Conservation (phyloP, 1,140 invertebrate species). For the Octopus sinensis region DNA sequence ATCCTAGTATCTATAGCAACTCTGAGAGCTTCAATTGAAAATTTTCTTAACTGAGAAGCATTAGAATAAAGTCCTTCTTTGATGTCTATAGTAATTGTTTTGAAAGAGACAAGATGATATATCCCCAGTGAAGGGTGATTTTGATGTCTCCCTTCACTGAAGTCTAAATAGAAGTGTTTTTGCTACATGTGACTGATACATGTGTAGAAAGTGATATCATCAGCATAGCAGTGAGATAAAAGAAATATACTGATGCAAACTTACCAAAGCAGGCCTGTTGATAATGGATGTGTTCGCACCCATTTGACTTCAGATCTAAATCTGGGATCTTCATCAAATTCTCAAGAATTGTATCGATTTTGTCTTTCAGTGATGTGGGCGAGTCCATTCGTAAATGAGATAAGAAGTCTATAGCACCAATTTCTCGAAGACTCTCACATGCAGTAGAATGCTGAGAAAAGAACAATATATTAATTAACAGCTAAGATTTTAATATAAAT, state of each 20-base stretch:
- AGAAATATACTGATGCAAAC: constrained; percentile 14
- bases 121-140: too few relatives aligned
- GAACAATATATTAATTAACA: background rate
- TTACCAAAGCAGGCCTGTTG: constrained; percentile 40
- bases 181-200: too few relatives aligned
- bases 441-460: constrained; percentile 46
- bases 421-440: constrained; percentile 47
- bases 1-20: too few relatives aligned
- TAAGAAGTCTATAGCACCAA: constrained; percentile 53
- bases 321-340: constrained; percentile 49
- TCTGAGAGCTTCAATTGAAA: too few relatives aligned
- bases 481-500: background rate
- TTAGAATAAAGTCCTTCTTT: too few relatives aligned
- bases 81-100: too few relatives aligned
- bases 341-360: constrained; percentile 52
- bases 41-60: too few relatives aligned
- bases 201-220: too few relatives aligned
- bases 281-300: constrained; percentile 49
- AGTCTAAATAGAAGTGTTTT: too few relatives aligned
- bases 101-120: too few relatives aligned
- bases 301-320: constrained; percentile 31
- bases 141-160: too few relatives aligned
- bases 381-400: constrained; percentile 44
- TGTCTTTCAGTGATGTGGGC: constrained; percentile 34
- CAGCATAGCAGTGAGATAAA: background rate